Percentiles rank a stretch among this genome's conserved stretches.
phyloP scores from a whole-genome alignment of 2,888 invertebrate genomes.

The Agriopis aurantiaria region DNA sequence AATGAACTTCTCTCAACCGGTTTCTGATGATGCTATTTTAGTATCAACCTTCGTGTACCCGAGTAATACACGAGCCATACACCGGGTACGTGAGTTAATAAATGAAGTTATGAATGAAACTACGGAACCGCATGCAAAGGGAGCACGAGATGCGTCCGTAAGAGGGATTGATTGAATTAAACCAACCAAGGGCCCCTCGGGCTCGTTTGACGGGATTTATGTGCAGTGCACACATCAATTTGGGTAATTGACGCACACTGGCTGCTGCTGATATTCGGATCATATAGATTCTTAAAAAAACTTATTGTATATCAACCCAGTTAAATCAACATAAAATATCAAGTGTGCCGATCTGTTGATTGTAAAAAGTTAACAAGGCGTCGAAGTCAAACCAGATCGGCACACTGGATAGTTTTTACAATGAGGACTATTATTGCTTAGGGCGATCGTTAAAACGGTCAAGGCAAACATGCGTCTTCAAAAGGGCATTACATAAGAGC shows the following conservation, averaged over 20 bases:
- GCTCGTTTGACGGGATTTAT: constrained; percentile 72
- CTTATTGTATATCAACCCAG: neutral
- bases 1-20: constrained; percentile 41
- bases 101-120: constrained; percentile 47
- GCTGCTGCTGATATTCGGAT: constrained; percentile 40
- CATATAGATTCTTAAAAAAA: neutral
- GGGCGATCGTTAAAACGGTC: constrained; percentile 32
- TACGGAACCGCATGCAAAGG: constrained; percentile 42
- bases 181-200: constrained; percentile 69
- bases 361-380: constrained; percentile 15
- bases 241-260: constrained; percentile 71
- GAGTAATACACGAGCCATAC: constrained; percentile 20
- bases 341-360: constrained; percentile 7
- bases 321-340: neutral
- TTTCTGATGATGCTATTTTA: constrained; percentile 45
- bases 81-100: constrained; percentile 28
- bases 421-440: constrained; percentile 37
- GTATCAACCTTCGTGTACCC: constrained; percentile 35
- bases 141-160: constrained; percentile 45
- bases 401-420: constrained; percentile 30
- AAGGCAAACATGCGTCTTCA: constrained; percentile 34
- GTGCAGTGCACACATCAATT: constrained; percentile 81
- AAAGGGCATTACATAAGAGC: constrained; percentile 42
- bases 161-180: constrained; percentile 77
- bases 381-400: constrained; percentile 30